Conservation (phyloP, 37 sponge, comb jelly and placozoan species). For the Spongilla lacustris region DNA sequence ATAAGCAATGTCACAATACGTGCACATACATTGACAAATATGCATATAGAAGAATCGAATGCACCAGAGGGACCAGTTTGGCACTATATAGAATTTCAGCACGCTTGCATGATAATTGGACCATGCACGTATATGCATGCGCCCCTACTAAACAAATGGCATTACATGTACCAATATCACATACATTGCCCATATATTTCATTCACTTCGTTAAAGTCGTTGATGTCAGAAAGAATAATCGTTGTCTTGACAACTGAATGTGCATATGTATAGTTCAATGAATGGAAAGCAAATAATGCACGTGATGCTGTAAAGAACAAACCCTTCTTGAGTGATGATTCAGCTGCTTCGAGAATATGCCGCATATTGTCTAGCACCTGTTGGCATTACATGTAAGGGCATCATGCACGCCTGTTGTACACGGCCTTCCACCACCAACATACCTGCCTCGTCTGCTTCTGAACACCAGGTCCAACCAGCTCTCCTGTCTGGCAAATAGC, state of each 20-base stretch:
- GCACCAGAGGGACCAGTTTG: too few relatives aligned
- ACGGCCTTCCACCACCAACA: too few relatives aligned
- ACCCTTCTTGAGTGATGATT: slow-evolving; percentile 63
- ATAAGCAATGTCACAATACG: neutral
- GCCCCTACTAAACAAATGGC: too few relatives aligned
- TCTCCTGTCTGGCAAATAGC: slow-evolving; percentile 56
- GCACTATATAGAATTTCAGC: too few relatives aligned
- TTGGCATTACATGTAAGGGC: neutral
- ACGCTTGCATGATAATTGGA: too few relatives aligned
- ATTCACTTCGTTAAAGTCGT: slow-evolving; percentile 78
- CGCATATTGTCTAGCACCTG: slow-evolving; percentile 65
- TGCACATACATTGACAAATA: too few relatives aligned
- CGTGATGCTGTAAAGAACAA: neutral
- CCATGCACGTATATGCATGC: too few relatives aligned
- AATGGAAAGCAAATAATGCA: neutral
- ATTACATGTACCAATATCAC: neutral
- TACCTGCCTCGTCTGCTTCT: slow-evolving; percentile 71
- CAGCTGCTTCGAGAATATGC: slow-evolving; percentile 72
- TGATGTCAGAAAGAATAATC: slow-evolving; percentile 78
- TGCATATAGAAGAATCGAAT: too few relatives aligned
- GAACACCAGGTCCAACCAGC: slow-evolving; percentile 66
- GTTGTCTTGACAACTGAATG: slow-evolving; percentile 86
- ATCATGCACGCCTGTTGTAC: too few relatives aligned
- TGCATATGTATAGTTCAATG: neutral
- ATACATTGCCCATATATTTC: slow-evolving; percentile 79